Evolutionary conservation across 2,888 invertebrate species (phyloP), one percentile per base, ranked within the genome.

Genomic region (Eristalinus sepulchralis): DNA sequence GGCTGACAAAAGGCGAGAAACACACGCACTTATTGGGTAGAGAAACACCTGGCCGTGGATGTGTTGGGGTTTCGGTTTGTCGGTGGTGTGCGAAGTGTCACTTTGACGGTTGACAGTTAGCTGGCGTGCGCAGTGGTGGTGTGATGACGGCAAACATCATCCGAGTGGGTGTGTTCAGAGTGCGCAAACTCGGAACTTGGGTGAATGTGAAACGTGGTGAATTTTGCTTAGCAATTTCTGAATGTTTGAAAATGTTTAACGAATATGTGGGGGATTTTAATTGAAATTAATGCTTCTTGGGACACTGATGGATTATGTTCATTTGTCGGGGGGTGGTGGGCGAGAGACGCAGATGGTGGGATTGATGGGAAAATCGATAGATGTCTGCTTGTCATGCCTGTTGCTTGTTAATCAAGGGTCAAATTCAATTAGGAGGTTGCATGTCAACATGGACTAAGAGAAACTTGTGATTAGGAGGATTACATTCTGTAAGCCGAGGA

Each of bases 131-230:
- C 84, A 67, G 13, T 68, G 47, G 13, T 68, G 47, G 22, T 10
- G 59, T 60, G 77, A 77, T 85, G 68, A 27, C 27, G 27, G 27
- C 2, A 62, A 81, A 72, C 60, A 85, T 72, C 66, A 81, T 72
- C 62, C 81, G 72, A 82, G 22, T 73, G 85, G 85, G 82, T 85
- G 82, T 77, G 85, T 85, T 85, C 82, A 64, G 10, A 77, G 11
- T 85, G 85, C 85, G 85, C 85, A 78, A 27, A 27, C 68, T 67
- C 77, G 17, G 24, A 36, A 47, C 8, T 6, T 17, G 2, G 0
- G 11, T 64, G 57, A 36, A 47, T 20, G 27, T 27, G 20, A 5
- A 63, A 13, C n/a, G 64, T 31, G 60, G 66, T 78, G 59, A 68
- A 63, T 27, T 57, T 27, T 27, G 27, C 5, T 27, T 27, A 27